These are phyloP conservation scores for Pterophyllum scalare DNA, from an alignment of 2,113 vertebrate species.

Conservation along the genomic window DNA sequence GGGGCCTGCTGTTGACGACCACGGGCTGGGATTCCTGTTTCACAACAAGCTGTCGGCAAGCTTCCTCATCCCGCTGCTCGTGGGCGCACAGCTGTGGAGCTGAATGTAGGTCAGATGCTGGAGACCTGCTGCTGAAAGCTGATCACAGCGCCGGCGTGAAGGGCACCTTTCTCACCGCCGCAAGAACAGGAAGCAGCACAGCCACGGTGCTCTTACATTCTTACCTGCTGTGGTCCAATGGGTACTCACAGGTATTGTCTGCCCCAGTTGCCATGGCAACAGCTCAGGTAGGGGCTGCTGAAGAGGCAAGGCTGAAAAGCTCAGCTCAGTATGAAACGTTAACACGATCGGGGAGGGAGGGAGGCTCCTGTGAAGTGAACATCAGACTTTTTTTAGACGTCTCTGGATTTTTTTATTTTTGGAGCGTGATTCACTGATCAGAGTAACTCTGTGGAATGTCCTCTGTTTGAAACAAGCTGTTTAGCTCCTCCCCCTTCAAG, in stretches of 20 bases:
- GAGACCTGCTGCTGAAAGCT: background rate
- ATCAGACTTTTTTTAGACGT: background rate
- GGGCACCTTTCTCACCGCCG: slow-evolving; percentile 35
- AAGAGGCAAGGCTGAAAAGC: background rate
- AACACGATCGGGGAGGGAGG: background rate
- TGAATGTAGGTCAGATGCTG: slow-evolving; percentile 31
- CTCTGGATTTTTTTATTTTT: too few species aligned
- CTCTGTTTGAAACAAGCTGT: background rate
- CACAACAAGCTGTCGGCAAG: slow-evolving; percentile 33
- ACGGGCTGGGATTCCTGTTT: slow-evolving; percentile 6
- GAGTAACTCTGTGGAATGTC: background rate
- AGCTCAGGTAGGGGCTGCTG: slow-evolving; percentile 39
- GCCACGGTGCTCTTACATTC: background rate
- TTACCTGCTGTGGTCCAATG: background rate
- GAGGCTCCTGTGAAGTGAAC: background rate
- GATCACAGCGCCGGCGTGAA: slow-evolving; percentile 43
- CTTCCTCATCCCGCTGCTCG: background rate
- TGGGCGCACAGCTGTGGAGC: background rate
- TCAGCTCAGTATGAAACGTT: rapidly evolving
- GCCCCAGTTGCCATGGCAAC: slow-evolving; percentile 68
- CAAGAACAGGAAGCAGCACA: background rate
- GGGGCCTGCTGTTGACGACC: background rate
- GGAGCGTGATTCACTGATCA: background rate
- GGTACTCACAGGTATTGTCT: slow-evolving; percentile 51
- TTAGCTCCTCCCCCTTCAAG: too few species aligned